A percentile compares a stretch with the other conserved stretches of the same genome.
Evolutionary conservation across 2,113 vertebrate species (phyloP).

Genomic region (Anser brachyrhynchus): DNA sequence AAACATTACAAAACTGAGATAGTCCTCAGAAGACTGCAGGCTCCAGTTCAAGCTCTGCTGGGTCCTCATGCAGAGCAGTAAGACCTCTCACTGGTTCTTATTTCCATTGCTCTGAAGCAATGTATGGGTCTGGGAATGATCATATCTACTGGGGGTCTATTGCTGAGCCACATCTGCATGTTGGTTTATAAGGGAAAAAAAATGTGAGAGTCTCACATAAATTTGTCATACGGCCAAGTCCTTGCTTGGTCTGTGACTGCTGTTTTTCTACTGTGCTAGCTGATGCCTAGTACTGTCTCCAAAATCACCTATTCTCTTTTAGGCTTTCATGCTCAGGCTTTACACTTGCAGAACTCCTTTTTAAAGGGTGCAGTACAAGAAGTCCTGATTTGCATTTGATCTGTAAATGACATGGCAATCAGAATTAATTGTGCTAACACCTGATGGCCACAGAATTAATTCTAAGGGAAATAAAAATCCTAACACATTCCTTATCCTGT

Average conservation of each 20-base stretch:
- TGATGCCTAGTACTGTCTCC: background rate
- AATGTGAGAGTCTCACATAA: background rate
- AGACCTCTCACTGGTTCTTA: background rate
- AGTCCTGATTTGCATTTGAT: background rate
- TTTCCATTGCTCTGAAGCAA: background rate
- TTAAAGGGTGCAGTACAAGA: background rate
- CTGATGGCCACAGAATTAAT: background rate
- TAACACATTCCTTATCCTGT: background rate
- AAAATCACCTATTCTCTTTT: background rate
- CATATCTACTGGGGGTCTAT: background rate
- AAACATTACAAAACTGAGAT: background rate
- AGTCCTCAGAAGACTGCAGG: background rate
- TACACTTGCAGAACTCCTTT: rapidly evolving
- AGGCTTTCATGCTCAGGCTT: rapidly evolving
- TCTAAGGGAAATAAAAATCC: background rate
- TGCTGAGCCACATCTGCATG: background rate
- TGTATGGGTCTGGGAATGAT: background rate
- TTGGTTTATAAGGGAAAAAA: background rate
- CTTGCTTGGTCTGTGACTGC: background rate
- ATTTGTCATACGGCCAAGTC: background rate
- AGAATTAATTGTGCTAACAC: background rate
- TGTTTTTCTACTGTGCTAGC: background rate
- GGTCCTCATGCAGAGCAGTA: background rate
- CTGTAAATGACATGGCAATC: background rate
- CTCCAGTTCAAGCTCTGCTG: background rate